Evolutionary conservation across 2,797 vertebrate species (phyloP).

Genomic region (Sardinella longiceps): DNA sequence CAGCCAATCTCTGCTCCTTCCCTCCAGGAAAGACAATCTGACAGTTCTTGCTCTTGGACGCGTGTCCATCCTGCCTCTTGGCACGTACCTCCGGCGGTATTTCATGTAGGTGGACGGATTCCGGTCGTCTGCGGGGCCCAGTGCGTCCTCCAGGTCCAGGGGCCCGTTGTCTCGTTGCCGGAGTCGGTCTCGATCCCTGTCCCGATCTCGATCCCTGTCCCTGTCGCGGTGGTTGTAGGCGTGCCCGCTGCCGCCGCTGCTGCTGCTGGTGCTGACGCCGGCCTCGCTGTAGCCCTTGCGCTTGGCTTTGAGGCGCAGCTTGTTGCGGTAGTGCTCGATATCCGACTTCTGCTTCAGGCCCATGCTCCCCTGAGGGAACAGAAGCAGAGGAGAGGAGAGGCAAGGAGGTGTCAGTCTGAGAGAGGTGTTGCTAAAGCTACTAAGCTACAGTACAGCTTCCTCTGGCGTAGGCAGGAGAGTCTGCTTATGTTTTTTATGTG

Average conservation of each 20-base stretch:
- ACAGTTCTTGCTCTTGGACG: not conserved
- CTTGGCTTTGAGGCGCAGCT: slow-evolving; percentile 93
- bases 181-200: not conserved
- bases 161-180: slow-evolving; percentile 76
- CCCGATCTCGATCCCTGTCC: slow-evolving; percentile 54
- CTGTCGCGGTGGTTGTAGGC: slow-evolving; percentile 71
- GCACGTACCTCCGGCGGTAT: slow-evolving; percentile 78
- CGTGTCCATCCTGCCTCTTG: not conserved
- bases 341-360: slow-evolving; percentile 97
- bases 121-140: slow-evolving; percentile 75
- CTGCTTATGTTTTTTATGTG: not conserved
- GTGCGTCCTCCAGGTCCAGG: slow-evolving; percentile 76
- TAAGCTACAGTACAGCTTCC: not conserved
- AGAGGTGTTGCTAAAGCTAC: too few relatives aligned
- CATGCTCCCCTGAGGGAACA: slow-evolving; percentile 81
- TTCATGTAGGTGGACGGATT: slow-evolving; percentile 77
- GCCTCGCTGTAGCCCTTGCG: slow-evolving; percentile 95
- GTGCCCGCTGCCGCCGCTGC: slow-evolving; percentile 74
- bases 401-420: not conserved
- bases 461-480: not conserved
- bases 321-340: slow-evolving; percentile 97
- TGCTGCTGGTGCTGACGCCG: slow-evolving; percentile 77
- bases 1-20: not conserved
- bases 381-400: not conserved
- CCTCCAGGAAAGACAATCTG: not conserved